A percentile compares a stretch with the other conserved stretches of the same genome.
Evolutionary conservation across 1,140 invertebrate species (phyloP).

Genomic region (Trypoxylus dichotomus): DNA sequence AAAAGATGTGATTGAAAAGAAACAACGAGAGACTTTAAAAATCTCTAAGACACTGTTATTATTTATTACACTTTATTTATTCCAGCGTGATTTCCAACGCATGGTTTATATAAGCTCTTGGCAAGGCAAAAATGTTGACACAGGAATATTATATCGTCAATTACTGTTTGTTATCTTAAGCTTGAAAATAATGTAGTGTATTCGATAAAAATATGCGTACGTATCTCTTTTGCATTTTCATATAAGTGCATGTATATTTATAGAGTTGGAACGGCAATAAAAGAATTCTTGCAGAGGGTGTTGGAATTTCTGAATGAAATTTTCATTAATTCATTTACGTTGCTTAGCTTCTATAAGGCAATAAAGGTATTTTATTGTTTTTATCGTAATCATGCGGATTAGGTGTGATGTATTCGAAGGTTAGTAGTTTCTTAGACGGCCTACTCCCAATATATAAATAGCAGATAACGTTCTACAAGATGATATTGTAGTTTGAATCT

Average conservation of each 20-base stretch:
- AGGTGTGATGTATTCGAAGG: neutral
- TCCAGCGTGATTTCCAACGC: no score
- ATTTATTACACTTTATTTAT: no score
- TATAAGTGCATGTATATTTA: neutral
- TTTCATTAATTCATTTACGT: neutral
- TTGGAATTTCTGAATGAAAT: neutral
- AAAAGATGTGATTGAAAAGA: no score
- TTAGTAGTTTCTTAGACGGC: neutral
- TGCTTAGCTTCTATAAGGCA: neutral
- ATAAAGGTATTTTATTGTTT: neutral
- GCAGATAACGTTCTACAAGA: neutral
- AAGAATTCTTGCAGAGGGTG: neutral
- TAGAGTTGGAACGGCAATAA: neutral
- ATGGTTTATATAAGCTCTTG: neutral
- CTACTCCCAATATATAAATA: conserved; percentile 2
- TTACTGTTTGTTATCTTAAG: neutral
- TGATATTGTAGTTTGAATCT: conserved; percentile 8
- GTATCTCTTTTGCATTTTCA: neutral
- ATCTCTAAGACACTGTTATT: no score
- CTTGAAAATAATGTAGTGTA: neutral
- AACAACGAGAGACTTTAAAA: no score
- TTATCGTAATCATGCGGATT: neutral
- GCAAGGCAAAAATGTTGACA: neutral
- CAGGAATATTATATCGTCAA: neutral
- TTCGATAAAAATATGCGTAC: neutral